Percentiles rank a stretch among this genome's conserved stretches.
phyloP scores from a whole-genome alignment of 2,113 vertebrate species.

The Dendropsophus ebraccatus region DNA sequence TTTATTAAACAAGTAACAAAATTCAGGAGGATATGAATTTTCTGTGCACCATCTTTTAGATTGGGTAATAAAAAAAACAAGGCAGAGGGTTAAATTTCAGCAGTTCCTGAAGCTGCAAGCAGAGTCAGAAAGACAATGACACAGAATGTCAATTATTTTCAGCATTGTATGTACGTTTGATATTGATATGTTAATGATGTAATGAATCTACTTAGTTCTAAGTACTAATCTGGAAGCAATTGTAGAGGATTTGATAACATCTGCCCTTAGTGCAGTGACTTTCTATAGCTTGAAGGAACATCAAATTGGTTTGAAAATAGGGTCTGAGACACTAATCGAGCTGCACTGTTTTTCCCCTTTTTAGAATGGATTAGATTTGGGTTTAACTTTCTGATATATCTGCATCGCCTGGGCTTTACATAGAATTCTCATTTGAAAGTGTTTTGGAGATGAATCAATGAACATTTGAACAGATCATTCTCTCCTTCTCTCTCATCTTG shows the following conservation, averaged over 20 bases:
- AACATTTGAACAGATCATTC: constrained; percentile 45
- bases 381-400: constrained; percentile 62
- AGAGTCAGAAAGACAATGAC: constrained; percentile 38
- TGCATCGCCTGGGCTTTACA: constrained; percentile 46
- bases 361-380: constrained; percentile 58
- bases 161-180: constrained; percentile 49
- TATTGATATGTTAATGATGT: constrained; percentile 66
- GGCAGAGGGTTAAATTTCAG: not conserved
- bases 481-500: constrained; percentile 55
- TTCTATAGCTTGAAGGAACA: constrained; percentile 59
- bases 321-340: constrained; percentile 61
- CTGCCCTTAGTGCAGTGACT: constrained; percentile 64
- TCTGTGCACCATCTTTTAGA: not conserved
- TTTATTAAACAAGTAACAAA: not conserved
- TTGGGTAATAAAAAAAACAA: not conserved
- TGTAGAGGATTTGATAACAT: constrained; percentile 69
- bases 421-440: constrained; percentile 62
- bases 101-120: constrained; percentile 22
- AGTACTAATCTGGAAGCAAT: constrained; percentile 66
- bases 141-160: constrained; percentile 49
- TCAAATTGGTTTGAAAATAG: constrained; percentile 65
- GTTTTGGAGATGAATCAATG: constrained; percentile 65
- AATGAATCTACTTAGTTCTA: constrained; percentile 68
- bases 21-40: not conserved
- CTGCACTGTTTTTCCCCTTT: constrained; percentile 34